phyloP scores from a whole-genome alignment of 2,113 vertebrate species.

The Phainopepla nitens region DNA sequence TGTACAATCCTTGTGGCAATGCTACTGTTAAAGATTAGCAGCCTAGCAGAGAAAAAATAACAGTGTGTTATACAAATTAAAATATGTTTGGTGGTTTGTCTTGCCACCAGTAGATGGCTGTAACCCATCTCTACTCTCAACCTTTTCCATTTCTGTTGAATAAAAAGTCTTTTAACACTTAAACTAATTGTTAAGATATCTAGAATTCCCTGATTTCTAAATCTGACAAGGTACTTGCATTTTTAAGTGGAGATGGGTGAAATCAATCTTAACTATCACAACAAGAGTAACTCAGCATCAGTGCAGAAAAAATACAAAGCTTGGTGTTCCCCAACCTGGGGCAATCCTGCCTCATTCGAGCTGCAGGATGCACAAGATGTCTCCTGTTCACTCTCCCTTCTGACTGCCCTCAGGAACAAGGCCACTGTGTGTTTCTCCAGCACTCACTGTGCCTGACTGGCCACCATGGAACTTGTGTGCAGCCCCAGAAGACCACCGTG shows the following conservation, averaged over 20 bases:
- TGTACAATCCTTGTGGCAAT: not conserved
- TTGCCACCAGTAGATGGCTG: not conserved
- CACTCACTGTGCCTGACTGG: not conserved
- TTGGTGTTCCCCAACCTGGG: accelerated
- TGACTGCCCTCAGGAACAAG: accelerated
- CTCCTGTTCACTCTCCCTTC: not conserved
- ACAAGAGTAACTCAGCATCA: not conserved
- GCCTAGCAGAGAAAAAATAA: not conserved
- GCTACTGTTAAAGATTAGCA: not conserved
- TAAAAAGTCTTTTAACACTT: not conserved
- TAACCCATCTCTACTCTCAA: not conserved
- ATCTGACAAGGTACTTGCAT: accelerated
- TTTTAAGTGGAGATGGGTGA: not conserved
- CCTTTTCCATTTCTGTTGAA: not conserved
- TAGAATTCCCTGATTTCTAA: not conserved
- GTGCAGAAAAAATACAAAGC: not conserved
- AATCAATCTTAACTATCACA: not conserved
- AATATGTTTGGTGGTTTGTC: not conserved
- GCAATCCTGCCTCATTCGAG: accelerated
- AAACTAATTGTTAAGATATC: not conserved
- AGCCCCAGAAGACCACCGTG: not conserved
- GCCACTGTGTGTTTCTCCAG: not conserved
- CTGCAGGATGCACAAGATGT: accelerated
- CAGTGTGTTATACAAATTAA: not conserved
- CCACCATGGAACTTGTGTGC: no score